These are phyloP conservation scores for Acleris sparsana DNA, from an alignment of 2,888 invertebrate genomes.

Conservation along the genomic window DNA sequence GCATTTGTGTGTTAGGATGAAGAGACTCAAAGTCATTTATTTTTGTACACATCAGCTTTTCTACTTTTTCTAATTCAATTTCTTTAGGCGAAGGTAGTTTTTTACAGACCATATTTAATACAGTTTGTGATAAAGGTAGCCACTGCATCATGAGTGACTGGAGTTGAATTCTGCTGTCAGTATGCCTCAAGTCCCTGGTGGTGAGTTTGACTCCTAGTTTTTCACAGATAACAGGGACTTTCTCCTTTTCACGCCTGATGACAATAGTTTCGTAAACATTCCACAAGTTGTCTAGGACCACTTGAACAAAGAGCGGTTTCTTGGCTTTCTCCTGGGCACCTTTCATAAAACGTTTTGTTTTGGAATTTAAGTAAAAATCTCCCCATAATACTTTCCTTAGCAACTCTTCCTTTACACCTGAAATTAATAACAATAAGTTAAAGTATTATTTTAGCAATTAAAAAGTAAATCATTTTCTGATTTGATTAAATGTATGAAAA, in stretches of 20 bases:
- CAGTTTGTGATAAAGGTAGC: constrained; percentile 92
- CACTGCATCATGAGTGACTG: constrained; percentile 94
- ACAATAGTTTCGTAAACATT: constrained; percentile 93
- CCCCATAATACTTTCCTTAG: constrained; percentile 95
- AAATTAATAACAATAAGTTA: constrained; percentile 35
- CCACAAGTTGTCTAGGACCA: constrained; percentile 96
- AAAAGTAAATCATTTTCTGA: neutral
- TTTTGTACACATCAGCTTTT: constrained; percentile 91
- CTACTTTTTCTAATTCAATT: constrained; percentile 89
- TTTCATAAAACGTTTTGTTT: constrained; percentile 91
- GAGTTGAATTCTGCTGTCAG: constrained; percentile 90
- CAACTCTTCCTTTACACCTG: constrained; percentile 87
- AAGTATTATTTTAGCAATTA: neutral
- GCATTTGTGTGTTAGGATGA: constrained; percentile 86
- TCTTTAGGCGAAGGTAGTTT: constrained; percentile 92
- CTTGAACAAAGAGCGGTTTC: constrained; percentile 95
- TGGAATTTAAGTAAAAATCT: constrained; percentile 94
- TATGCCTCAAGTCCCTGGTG: constrained; percentile 89
- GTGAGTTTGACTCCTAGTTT: constrained; percentile 90
- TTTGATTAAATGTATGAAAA: neutral
- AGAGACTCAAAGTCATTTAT: constrained; percentile 87
- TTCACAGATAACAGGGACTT: constrained; percentile 87
- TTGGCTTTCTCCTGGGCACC: constrained; percentile 97
- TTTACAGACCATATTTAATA: constrained; percentile 91
- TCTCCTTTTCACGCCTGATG: constrained; percentile 89